Base-by-base conservation (phyloP, 2,888 invertebrate species). In the Pollenia amentaria region DNA sequence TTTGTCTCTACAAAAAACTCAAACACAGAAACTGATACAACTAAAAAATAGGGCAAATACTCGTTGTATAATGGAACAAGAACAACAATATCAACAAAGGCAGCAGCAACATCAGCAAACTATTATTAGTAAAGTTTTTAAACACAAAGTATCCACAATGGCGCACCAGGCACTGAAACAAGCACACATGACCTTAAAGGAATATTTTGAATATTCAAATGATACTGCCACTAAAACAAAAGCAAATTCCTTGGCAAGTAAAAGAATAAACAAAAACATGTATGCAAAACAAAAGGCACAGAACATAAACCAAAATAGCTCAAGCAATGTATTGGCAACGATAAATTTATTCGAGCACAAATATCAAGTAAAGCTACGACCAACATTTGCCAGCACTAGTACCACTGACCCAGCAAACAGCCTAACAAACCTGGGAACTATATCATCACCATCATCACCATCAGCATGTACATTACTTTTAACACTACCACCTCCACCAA, bases 201-300 rank as follows among this genome's bases (percentile, higher is more conserved):
- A 80, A 62, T 67, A 57, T 77, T 84, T 82, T 14, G 65, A 77
- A 55, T 73, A 65, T 75, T 18, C 67, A 55, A 67, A 53, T 21
- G 65, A 67, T 60, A 53, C 16, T 42, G 76, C 69, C 29, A 69
- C 60, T 67, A 57, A 46, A 64, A 21, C 65, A 65, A 53, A 21
- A 75, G 42, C 73, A 40, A 69, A 18, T 42, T 2, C 62, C 46
- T 42, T 48, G 51, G 12, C 67, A 60, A 75, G 73, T 12, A 84
- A 60, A 67, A 75, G 53, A 84, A 60, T 87, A 73, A 87, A 84
- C 72, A 75, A 81, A 51, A 77, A 67, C 73, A 77, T 80, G 55
- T 51, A 21, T 77, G 48, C 11, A 57, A 72, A 80, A 64, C 67
- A 84, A 42, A 80, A 67, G 6, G n/a, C 79, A 40, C 75, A 79